phyloP scores from a whole-genome alignment of 1,140 invertebrate genomes.

The Brachionus rubens region DNA sequence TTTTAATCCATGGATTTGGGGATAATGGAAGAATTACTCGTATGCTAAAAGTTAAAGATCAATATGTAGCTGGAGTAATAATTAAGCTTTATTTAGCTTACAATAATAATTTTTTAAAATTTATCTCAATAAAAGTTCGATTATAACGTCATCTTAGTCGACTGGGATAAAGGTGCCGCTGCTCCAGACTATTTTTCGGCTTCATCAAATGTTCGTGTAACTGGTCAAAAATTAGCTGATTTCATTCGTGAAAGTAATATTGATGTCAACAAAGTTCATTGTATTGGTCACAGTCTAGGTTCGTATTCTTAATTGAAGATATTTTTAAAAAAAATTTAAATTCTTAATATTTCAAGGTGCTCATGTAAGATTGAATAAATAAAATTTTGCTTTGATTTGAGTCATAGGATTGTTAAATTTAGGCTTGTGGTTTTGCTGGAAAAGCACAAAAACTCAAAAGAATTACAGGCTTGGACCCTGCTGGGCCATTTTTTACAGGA shows the following conservation, averaged over 20 bases:
- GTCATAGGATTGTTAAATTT: too few relatives aligned
- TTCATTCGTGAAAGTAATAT: constrained; percentile 50
- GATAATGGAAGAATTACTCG: constrained; percentile 44
- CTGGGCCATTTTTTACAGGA: constrained; percentile 82
- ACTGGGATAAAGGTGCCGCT: constrained; percentile 31
- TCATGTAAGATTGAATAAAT: too few relatives aligned
- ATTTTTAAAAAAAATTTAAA: not conserved
- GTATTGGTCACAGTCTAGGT: constrained; percentile 84
- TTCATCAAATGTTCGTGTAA: constrained; percentile 71
- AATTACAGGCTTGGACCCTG: constrained; percentile 77
- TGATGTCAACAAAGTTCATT: constrained; percentile 63
- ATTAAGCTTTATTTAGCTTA: not conserved
- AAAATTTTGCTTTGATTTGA: too few relatives aligned
- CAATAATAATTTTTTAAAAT: not conserved
- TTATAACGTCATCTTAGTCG: constrained; percentile 30
- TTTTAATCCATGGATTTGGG: constrained; percentile 37
- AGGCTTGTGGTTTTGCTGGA: constrained; percentile 75
- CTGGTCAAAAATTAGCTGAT: constrained; percentile 77
- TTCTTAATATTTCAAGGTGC: too few relatives aligned
- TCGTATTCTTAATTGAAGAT: constrained; percentile 72
- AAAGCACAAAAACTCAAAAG: constrained; percentile 76
- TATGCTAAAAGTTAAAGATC: constrained; percentile 52
- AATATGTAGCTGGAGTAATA: constrained; percentile 48
- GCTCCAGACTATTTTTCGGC: constrained; percentile 65
- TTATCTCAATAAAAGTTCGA: constrained; percentile 4